Conservation (phyloP, 2,113 vertebrate genomes). For the Pachypanchax playfairii region DNA sequence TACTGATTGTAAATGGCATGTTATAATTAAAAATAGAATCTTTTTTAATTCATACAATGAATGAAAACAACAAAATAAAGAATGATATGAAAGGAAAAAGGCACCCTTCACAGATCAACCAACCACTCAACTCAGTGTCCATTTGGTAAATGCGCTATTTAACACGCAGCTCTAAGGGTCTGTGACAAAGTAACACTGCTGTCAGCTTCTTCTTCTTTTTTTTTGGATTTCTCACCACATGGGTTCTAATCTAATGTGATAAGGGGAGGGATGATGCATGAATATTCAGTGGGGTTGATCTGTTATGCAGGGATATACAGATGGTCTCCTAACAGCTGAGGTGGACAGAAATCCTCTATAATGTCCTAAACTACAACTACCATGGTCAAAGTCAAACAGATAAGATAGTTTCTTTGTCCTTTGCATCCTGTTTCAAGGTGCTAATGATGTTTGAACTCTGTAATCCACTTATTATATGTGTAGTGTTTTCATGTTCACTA, state of each 20-base stretch:
- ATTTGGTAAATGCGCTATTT: slow-evolving; percentile 70
- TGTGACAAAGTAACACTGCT: slow-evolving; percentile 68
- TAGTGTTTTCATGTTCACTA: too few relatives aligned
- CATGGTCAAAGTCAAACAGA: slow-evolving; percentile 46
- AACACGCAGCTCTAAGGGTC: slow-evolving; percentile 69
- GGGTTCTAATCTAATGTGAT: slow-evolving; percentile 79
- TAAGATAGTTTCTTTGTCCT: slow-evolving; percentile 6
- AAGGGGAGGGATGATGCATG: slow-evolving; percentile 73
- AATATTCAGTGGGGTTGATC: slow-evolving; percentile 79
- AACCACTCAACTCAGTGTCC: slow-evolving; percentile 25
- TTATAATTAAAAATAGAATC: too few relatives aligned
- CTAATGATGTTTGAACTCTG: background rate
- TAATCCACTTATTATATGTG: too few relatives aligned
- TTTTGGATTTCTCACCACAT: slow-evolving; percentile 68
- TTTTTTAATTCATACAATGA: too few relatives aligned
- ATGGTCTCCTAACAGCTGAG: slow-evolving; percentile 77
- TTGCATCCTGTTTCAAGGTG: background rate
- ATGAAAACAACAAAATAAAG: background rate
- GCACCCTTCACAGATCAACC: slow-evolving; percentile 23
- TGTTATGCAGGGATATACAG: slow-evolving; percentile 73
- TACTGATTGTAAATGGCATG: too few relatives aligned
- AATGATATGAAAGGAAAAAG: background rate
- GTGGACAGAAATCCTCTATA: slow-evolving; percentile 61
- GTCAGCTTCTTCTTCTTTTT: slow-evolving; percentile 70
- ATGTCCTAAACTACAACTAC: slow-evolving; percentile 55